Evolutionary conservation across 2,797 vertebrate species (phyloP), one percentile per base, ranked within the genome.

Genomic region (Labroides dimidiatus): DNA sequence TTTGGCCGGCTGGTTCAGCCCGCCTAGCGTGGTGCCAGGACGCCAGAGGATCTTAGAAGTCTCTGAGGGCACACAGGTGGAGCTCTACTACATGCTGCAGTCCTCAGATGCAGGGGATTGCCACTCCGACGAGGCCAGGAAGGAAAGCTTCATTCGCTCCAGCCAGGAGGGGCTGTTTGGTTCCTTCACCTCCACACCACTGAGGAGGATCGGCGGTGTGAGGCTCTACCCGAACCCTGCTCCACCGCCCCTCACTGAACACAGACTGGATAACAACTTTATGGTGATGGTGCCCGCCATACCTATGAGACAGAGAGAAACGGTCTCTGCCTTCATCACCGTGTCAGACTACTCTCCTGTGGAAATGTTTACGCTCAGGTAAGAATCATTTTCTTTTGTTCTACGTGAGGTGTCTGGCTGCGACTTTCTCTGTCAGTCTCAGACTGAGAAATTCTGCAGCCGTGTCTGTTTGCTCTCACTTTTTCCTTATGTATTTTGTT

Each of bases 311-410:
- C 97, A 95, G 72, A 96, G 97, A 69, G 96, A 97, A 41, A 94
- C 96, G 0, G 87, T 97, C 57, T 97, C 94, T 0, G 94, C 95
- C 20, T 95, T 92, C 2, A 93, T 99, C 84, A 94, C 93, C 0
- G 69, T 96, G 10, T 87, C 95, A 13, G 94, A 94, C 70, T 95
- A 94, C 57, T 95, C 96, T 51, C 94, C 95, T 0, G 93, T 96
- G 89, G 96, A 97, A 70, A 93, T 95, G 84, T 99, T 99, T 89
- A 92, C 95, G 7, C 93, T 99, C 75, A 98, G 97, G 98, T 99
- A 94, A 62, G 77, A 70, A 50, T 11, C 7, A n/a, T 71, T 69
- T 60, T n/a, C 56, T 54, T 69, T 66, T 75, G 14, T 51, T 50
- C 49, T 55, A 57, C 42, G 11, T 55, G 49, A 58, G 68, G 24